phyloP scores from a whole-genome alignment of 2,888 invertebrate genomes.

The Meteorus cinctellus region DNA sequence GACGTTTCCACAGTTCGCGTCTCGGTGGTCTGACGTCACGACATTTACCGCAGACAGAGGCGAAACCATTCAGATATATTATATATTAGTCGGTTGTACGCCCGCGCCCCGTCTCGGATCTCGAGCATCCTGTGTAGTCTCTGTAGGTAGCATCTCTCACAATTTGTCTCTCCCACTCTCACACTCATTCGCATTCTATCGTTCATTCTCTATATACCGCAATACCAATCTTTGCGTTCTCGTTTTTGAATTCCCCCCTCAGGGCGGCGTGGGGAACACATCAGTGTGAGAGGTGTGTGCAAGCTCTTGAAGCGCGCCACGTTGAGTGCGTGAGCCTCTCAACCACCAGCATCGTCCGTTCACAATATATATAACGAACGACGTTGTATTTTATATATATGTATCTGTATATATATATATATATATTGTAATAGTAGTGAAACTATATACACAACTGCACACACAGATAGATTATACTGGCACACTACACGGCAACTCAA shows the following conservation, averaged over 20 bases:
- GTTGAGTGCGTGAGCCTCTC: conserved; percentile 23
- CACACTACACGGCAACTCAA: background rate
- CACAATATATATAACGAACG: background rate
- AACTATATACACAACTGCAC: conserved; percentile 28
- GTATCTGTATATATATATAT: background rate
- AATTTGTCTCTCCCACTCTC: too few relatives aligned
- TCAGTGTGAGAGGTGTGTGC: conserved; percentile 10
- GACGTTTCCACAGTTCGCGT: background rate
- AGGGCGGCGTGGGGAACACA: background rate
- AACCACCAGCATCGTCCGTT: conserved; percentile 20
- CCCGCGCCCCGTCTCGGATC: background rate
- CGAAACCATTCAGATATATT: conserved; percentile 17
- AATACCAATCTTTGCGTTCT: conserved; percentile 1
- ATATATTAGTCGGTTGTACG: conserved; percentile 21
- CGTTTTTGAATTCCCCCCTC: conserved; percentile 2
- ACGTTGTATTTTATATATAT: background rate
- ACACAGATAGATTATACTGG: conserved; percentile 13
- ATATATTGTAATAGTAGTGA: conserved; percentile 2
- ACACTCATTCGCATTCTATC: background rate
- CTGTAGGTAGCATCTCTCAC: conserved; percentile 11
- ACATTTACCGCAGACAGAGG: conserved; percentile 8
- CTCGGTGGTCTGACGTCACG: conserved; percentile 29
- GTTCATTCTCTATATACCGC: background rate
- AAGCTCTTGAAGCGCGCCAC: conserved; percentile 26
- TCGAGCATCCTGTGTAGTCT: background rate